Percentiles rank a stretch among this genome's conserved stretches.
Evolutionary conservation across 2,113 vertebrate genomes (phyloP).

Genomic region (Pachyramphus minor): DNA sequence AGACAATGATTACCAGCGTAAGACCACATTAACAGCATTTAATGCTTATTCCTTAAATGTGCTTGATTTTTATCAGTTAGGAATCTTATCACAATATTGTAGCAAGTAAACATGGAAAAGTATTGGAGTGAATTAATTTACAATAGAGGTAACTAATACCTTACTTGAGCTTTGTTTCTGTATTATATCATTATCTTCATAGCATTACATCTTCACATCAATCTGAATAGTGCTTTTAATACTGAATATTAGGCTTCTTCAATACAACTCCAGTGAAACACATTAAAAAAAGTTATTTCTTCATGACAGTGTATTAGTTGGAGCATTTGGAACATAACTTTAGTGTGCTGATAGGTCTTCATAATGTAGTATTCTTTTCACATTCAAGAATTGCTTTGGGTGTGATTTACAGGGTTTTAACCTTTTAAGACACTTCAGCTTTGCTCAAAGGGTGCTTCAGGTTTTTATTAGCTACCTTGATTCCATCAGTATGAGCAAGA

Average conservation of each 20-base stretch:
- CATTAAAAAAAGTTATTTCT: conserved; percentile 26
- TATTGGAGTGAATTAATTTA: neutral
- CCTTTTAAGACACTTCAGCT: conserved; percentile 40
- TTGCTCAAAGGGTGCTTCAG: conserved; percentile 11
- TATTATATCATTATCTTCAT: neutral
- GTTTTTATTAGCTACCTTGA: conserved; percentile 44
- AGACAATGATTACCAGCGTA: conserved; percentile 66
- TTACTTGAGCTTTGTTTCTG: neutral
- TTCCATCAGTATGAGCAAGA: conserved; percentile 33
- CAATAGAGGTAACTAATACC: neutral
- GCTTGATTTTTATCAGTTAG: conserved; percentile 54
- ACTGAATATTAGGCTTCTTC: neutral
- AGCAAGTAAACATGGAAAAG: neutral
- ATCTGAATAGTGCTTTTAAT: neutral
- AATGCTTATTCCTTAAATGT: conserved; percentile 17
- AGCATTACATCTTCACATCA: neutral
- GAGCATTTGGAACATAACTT: conserved; percentile 45
- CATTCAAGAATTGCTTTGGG: neutral
- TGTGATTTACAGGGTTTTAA: conserved; percentile 1
- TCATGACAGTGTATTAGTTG: conserved; percentile 14
- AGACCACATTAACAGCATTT: conserved; percentile 54
- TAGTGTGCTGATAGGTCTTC: neutral
- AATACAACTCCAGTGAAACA: neutral
- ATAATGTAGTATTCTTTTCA: neutral
- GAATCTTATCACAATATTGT: neutral